Evolutionary conservation across 2,888 invertebrate species (phyloP).

Genomic region (Xylocampa areola): DNA sequence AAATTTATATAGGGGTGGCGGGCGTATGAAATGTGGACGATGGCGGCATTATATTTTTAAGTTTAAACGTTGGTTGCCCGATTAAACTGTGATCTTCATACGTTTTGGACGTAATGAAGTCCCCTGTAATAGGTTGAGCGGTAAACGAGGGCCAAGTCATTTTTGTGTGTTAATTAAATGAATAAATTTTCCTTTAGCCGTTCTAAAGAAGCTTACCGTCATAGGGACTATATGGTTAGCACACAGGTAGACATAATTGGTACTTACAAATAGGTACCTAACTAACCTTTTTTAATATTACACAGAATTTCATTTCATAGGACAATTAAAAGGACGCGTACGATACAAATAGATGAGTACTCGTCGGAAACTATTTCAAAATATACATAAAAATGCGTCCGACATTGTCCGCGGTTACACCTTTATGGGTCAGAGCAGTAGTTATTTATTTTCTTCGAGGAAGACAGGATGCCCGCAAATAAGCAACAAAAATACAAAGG

Average conservation of each 20-base stretch:
- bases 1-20: conserved; percentile 86
- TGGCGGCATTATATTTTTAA: conserved; percentile 59
- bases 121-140: conserved; percentile 29
- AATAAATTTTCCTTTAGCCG: conserved; percentile 32
- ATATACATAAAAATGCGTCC: conserved; percentile 17
- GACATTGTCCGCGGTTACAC: conserved; percentile 6
- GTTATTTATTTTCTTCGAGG: conserved; percentile 27
- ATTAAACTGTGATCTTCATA: conserved; percentile 49
- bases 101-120: conserved; percentile 43
- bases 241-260: too few species aligned
- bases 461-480: conserved; percentile 18
- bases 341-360: background rate
- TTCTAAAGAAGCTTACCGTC: conserved; percentile 7
- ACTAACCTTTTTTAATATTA: too few species aligned
- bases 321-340: background rate
- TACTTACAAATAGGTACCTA: too few species aligned
- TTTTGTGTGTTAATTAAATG: conserved; percentile 45
- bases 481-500: conserved; percentile 31
- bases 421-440: conserved; percentile 19
- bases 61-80: conserved; percentile 47
- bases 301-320: too few species aligned
- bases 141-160: conserved; percentile 22
- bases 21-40: conserved; percentile 63
- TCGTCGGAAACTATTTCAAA: conserved; percentile 8
- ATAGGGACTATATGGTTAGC: background rate